phyloP scores from a whole-genome alignment of 2,113 vertebrate genomes.

The Dicentrarchus labrax region DNA sequence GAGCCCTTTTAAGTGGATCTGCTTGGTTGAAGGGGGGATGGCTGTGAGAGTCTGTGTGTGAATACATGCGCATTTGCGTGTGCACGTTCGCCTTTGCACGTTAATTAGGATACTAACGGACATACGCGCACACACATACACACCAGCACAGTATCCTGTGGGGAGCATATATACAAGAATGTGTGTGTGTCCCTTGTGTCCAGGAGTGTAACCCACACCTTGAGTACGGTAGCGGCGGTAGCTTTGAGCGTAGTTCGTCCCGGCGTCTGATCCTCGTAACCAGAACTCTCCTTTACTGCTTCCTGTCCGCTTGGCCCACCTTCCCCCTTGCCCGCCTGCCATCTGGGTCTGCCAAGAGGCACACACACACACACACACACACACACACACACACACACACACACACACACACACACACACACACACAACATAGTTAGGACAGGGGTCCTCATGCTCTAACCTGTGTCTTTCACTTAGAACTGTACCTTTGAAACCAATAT shows the following conservation, averaged over 20 bases:
- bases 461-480: slow-evolving; percentile 37
- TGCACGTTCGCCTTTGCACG: slow-evolving; percentile 44
- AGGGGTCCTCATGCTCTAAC: slow-evolving; percentile 41
- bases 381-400: slow-evolving; percentile 24
- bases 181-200: slow-evolving; percentile 63
- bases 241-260: slow-evolving; percentile 71
- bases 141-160: slow-evolving; percentile 31
- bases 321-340: slow-evolving; percentile 71
- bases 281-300: slow-evolving; percentile 78
- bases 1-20: slow-evolving; percentile 77
- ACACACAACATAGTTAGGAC: slow-evolving; percentile 8
- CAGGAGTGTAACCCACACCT: slow-evolving; percentile 77
- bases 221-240: slow-evolving; percentile 64
- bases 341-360: slow-evolving; percentile 74
- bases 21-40: slow-evolving; percentile 32
- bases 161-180: slow-evolving; percentile 30
- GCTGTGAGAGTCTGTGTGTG: slow-evolving; percentile 40
- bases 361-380: slow-evolving; percentile 35
- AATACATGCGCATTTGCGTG: slow-evolving; percentile 9
- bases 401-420: slow-evolving; percentile 36
- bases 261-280: slow-evolving; percentile 78
- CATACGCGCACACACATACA: background rate
- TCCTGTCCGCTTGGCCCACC: slow-evolving; percentile 75
- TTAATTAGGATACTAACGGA: slow-evolving; percentile 36
- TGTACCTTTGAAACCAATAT: slow-evolving; percentile 68